Percentiles rank a stretch among this genome's conserved stretches.
phyloP scores from a whole-genome alignment of 2,888 invertebrate species.

The Carterocephalus palaemon region DNA sequence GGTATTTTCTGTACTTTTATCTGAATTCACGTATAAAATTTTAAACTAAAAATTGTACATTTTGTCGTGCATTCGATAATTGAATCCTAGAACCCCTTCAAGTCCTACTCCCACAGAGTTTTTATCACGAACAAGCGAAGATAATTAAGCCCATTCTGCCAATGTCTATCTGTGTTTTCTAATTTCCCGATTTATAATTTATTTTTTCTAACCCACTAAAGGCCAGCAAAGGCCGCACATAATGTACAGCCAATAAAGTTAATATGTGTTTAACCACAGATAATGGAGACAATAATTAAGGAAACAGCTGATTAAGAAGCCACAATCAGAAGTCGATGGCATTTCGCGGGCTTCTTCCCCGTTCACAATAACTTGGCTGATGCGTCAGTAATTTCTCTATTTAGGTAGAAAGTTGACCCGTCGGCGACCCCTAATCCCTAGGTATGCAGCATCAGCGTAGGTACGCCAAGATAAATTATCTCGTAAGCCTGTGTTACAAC shows the following conservation, averaged over 20 bases:
- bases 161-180: conserved; percentile 14
- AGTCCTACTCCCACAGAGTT: background rate
- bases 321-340: conserved; percentile 24
- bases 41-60: too few relatives aligned
- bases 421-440: conserved; percentile 40
- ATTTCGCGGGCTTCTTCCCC: conserved; percentile 18
- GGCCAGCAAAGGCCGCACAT: conserved; percentile 20
- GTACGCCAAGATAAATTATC: conserved; percentile 24
- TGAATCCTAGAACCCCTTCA: too few relatives aligned
- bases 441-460: conserved; percentile 22
- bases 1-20: too few relatives aligned
- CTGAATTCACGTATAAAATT: too few relatives aligned
- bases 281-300: conserved; percentile 22
- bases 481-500: conserved; percentile 22
- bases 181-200: conserved; percentile 20
- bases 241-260: conserved; percentile 22
- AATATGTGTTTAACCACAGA: conserved; percentile 25
- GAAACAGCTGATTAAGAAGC: conserved; percentile 22
- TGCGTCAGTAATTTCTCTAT: conserved; percentile 41
- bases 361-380: conserved; percentile 23
- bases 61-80: too few relatives aligned
- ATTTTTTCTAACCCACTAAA: conserved; percentile 17
- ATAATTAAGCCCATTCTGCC: conserved; percentile 8
- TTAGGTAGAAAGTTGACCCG: conserved; percentile 50
- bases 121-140: conserved; percentile 4